phyloP scores from a whole-genome alignment of 2,797 vertebrate species.

The Anisognathus igniventris region DNA sequence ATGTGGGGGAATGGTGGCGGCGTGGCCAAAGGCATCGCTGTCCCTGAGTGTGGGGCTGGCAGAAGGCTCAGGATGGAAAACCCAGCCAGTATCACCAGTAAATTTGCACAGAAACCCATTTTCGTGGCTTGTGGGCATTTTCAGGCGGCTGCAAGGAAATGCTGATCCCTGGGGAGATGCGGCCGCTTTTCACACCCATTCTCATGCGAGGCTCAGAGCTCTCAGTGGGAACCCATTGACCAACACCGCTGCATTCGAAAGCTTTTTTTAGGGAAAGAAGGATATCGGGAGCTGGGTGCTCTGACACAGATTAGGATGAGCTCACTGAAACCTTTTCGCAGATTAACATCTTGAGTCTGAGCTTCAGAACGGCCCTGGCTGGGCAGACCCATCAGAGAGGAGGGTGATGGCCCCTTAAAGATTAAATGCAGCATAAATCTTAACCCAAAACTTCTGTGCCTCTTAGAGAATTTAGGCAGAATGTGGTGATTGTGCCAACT shows the following conservation, averaged over 20 bases:
- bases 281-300: neutral
- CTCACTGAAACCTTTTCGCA: neutral
- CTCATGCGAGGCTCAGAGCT: neutral
- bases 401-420: neutral
- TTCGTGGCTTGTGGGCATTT: neutral
- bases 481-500: neutral
- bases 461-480: neutral
- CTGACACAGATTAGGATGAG: neutral
- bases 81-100: neutral
- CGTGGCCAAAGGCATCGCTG: neutral
- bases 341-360: neutral
- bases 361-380: neutral
- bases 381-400: neutral
- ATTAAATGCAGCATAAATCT: neutral
- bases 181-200: neutral
- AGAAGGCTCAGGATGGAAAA: neutral
- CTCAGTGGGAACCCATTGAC: neutral
- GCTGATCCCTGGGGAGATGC: neutral
- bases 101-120: accelerated
- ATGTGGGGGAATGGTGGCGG: neutral
- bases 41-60: accelerated
- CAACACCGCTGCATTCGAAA: neutral
- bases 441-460: neutral
- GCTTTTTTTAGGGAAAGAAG: neutral
- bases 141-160: neutral